Base-by-base conservation (phyloP, 2,113 vertebrate species). In the Alouatta palliata region DNA sequence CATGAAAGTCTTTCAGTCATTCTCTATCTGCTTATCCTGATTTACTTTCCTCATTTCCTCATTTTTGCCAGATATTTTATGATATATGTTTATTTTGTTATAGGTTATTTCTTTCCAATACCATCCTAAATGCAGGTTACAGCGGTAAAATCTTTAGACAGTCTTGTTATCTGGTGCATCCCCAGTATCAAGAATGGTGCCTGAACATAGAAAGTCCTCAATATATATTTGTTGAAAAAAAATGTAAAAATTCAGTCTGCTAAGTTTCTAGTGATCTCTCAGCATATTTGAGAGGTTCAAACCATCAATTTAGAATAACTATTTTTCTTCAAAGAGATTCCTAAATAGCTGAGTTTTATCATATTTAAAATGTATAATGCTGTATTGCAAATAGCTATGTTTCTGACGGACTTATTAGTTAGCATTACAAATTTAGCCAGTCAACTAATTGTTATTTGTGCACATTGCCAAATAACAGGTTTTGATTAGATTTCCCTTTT, bases 41-140 rank as follows among this genome's bases (percentile, higher is more conserved):
- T 96, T 93, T 88, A 75, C 93, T 75, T 94, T 96, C 73, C n/a
- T 91, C 82, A 94, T 19, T 25, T 47, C n/a, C n/a, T 94, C 77
- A 45, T 94, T 40, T 97, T 86, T 86, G 88, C 52, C 66, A 80
- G 88, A 32, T 89, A 95, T 81, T 84, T 96, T 92, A 85, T 71
- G 61, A 47, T 58, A 52, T 89, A 30, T 76, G 32, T 37, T 84
- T 71, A 61, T 93, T 89, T 71, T 4, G 43, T 68, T 77, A 85
- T 66, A 84, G 43, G 58, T 68, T 84, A 17, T 90, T 95, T 93
- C 37, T 56, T 91, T 83, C 61, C 14, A 32, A 86, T 52, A 30
- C 19, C n/a, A 23, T 86, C 52, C 45, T 58, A 92, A 56, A 82
- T 30, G 64, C 8, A 91, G 83, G 37, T 87, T n/a, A 25, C 2